Percentiles rank a stretch among this genome's conserved stretches.
Evolutionary conservation across 1,140 invertebrate genomes (phyloP).

Genomic region (Thaumetopoea pityocampa): DNA sequence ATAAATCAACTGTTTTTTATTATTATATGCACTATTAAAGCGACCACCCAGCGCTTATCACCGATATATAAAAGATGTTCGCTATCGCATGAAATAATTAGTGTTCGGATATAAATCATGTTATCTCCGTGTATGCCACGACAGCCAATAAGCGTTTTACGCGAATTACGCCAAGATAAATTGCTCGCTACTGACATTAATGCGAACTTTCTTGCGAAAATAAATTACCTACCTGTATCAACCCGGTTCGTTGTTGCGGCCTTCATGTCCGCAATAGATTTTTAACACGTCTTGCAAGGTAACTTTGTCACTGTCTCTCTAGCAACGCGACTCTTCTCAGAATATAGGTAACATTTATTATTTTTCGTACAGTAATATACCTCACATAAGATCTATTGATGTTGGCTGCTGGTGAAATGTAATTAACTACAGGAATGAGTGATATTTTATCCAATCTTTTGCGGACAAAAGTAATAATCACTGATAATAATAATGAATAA

Average conservation of each 20-base stretch:
- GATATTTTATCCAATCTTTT: too few relatives aligned
- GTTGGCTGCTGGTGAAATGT: too few relatives aligned
- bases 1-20: too few relatives aligned
- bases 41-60: too few relatives aligned
- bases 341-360: too few relatives aligned
- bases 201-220: constrained; percentile 55
- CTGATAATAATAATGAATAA: too few relatives aligned
- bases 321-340: constrained; percentile 9
- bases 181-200: constrained; percentile 57
- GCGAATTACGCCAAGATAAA: constrained; percentile 61
- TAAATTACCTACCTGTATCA: constrained; percentile 59
- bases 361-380: too few relatives aligned
- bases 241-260: constrained; percentile 19
- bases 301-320: constrained; percentile 27
- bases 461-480: too few relatives aligned
- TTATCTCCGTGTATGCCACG: constrained; percentile 48
- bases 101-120: constrained; percentile 51
- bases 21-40: too few relatives aligned
- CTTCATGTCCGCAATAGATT: constrained; percentile 22
- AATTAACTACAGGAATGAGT: too few relatives aligned
- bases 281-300: constrained; percentile 13
- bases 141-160: constrained; percentile 67
- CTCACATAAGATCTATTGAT: too few relatives aligned
- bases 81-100: constrained; percentile 37
- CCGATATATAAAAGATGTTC: constrained; percentile 16